Base-by-base conservation (phyloP, 2,113 vertebrate genomes). In the Paralichthys olivaceus region DNA sequence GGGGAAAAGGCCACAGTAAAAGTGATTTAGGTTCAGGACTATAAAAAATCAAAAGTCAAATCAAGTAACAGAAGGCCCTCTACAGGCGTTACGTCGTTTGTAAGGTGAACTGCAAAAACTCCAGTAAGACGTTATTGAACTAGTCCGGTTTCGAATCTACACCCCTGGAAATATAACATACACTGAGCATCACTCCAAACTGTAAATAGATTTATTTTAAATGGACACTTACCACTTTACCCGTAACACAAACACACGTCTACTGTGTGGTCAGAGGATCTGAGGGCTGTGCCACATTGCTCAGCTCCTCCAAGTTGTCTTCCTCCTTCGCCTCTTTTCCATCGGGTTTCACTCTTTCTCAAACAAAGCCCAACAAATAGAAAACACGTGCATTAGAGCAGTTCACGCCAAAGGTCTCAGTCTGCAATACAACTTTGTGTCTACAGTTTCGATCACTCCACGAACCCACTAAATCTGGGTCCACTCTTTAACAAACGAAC, bases 401-500 rank as follows among this genome's bases (percentile, higher is more conserved):
- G 17, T 19, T 26, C 17, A 11, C 5, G 3, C 20, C 45, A 15
- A 40, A 40, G 5, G 37, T 22, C 1, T 1, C 7, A 1, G 25
- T 61, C 12, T 4, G 12, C 12, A 13, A 0, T 2, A 12, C 37
- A 40, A 13, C 37, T 40, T 12, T 4, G 11, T 12, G 37, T 12
- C 37, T 11, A 13, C 11, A 40, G 37, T 40, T 13, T 12, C 11
- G 11, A 13, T 28, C 22, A 15, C 28, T 51, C 25, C 29, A 26
- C 25, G 61, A 5, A 22, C 15, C 7, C 28, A 3, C 51, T 19
- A 4, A 4, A 7, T 22, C 5, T 6, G 1, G 6, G 0, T 47
- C 29, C 47, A 20, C 23, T 14, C 2, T 25, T 23, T 20, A 55
- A 69, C 37, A 26, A 0, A 20, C 23, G 32, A 58, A 84, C 84